Evolutionary conservation across 2,888 invertebrate genomes (phyloP).

Genomic region (Oscheius sp.): DNA sequence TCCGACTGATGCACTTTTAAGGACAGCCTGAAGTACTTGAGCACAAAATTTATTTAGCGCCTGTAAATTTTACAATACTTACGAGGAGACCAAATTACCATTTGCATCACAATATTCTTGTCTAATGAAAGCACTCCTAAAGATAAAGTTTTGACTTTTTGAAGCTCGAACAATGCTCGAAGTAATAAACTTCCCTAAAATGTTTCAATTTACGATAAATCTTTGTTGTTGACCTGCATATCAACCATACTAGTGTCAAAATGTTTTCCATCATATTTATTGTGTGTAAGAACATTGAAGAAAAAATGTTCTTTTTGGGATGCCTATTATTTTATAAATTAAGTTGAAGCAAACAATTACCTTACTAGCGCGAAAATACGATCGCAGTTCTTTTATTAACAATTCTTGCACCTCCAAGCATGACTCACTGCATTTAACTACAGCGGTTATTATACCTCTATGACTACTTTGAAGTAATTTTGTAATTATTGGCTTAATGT

Average conservation of each 20-base stretch:
- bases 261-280: slow-evolving; percentile 41
- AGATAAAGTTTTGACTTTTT: slow-evolving; percentile 47
- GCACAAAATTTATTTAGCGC: slow-evolving; percentile 44
- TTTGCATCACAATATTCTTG: slow-evolving; percentile 38
- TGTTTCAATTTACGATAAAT: neutral
- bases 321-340: slow-evolving; percentile 25
- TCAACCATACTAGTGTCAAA: slow-evolving; percentile 41
- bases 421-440: slow-evolving; percentile 40
- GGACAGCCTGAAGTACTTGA: slow-evolving; percentile 44
- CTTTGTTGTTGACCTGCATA: slow-evolving; percentile 34
- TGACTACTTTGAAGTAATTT: slow-evolving; percentile 41
- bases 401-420: slow-evolving; percentile 41
- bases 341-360: slow-evolving; percentile 19
- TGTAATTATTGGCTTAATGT: slow-evolving; percentile 42
- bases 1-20: slow-evolving; percentile 42
- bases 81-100: slow-evolving; percentile 33
- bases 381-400: slow-evolving; percentile 44
- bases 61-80: slow-evolving; percentile 29
- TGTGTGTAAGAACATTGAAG: slow-evolving; percentile 54
- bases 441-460: slow-evolving; percentile 41
- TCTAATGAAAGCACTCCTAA: slow-evolving; percentile 40
- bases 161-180: slow-evolving; percentile 42
- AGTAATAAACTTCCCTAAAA: slow-evolving; percentile 47
- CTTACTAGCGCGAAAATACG: slow-evolving; percentile 41
- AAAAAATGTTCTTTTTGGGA: slow-evolving; percentile 49